Percentiles rank a stretch among this genome's conserved stretches.
These are phyloP conservation scores for Drosophila bifasciata DNA, from an alignment of 1,140 invertebrate species.

Conservation along the genomic window DNA sequence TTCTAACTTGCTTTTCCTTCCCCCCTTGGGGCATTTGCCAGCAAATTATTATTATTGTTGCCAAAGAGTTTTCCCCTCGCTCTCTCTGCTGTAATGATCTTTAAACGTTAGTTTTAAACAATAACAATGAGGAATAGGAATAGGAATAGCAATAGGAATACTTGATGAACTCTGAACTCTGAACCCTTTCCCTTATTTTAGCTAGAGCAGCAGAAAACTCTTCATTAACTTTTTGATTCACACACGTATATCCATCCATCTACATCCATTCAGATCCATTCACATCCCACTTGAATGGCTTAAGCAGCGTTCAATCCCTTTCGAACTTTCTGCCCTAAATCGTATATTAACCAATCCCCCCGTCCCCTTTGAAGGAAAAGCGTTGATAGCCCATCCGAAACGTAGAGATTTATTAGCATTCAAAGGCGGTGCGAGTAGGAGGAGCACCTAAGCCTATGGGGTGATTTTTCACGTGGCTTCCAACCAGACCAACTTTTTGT, in stretches of 20 bases:
- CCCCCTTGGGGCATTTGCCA: conserved; percentile 21
- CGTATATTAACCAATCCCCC: conserved; percentile 28
- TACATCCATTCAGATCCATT: too few species aligned
- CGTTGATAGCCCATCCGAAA: conserved; percentile 42
- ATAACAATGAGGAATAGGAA: conserved; percentile 14
- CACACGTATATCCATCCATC: conserved; percentile 41
- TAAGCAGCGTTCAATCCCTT: conserved; percentile 26
- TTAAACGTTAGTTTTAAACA: conserved; percentile 47
- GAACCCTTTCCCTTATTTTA: too few species aligned
- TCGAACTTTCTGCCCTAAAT: conserved; percentile 59
- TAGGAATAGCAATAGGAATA: too few species aligned
- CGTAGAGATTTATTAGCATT: conserved; percentile 82
- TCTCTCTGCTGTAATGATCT: conserved; percentile 33
- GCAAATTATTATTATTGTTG: conserved; percentile 51
- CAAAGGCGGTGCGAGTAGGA: conserved; percentile 52
- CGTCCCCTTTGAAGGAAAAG: conserved; percentile 50
- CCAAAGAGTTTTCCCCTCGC: neutral
- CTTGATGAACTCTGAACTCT: too few species aligned
- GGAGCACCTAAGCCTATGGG: conserved; percentile 20
- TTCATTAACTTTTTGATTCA: conserved; percentile 57
- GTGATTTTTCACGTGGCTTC: conserved; percentile 66
- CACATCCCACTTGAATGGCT: conserved; percentile 45
- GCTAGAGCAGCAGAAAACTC: neutral
- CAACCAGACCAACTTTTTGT: conserved; percentile 70
- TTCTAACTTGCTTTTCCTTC: neutral